A percentile compares a stretch with the other conserved stretches of the same genome.
phyloP scores from a whole-genome alignment of 2,888 invertebrate genomes.

The Nephrotoma flavescens region DNA sequence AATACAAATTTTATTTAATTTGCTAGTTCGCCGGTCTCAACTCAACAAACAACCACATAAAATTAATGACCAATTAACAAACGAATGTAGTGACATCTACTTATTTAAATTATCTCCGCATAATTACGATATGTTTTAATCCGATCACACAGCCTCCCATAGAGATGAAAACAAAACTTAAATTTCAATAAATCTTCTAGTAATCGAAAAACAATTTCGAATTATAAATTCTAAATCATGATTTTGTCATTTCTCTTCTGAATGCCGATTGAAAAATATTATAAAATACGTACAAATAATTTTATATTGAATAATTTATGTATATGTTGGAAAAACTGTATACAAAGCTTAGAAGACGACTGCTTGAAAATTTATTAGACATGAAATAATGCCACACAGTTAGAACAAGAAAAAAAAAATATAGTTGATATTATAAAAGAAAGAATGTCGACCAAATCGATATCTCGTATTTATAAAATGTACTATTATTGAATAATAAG shows the following conservation, averaged over 20 bases:
- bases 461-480: background rate
- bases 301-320: background rate
- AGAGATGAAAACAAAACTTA: background rate
- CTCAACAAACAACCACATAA: background rate
- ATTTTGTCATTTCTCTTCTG: background rate
- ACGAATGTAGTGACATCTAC: background rate
- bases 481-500: background rate
- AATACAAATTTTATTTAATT: background rate
- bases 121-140: background rate
- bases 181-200: background rate
- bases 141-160: background rate
- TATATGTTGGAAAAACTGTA: background rate
- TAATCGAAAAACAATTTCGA: background rate
- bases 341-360: background rate
- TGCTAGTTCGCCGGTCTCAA: too few relatives aligned
- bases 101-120: background rate
- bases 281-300: background rate
- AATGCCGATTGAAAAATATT: background rate
- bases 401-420: background rate
- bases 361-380: background rate
- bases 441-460: background rate
- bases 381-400: background rate
- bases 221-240: background rate
- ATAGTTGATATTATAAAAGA: background rate
- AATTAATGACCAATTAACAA: background rate